A percentile compares a stretch with the other conserved stretches of the same genome.
Evolutionary conservation across 2,797 vertebrate genomes (phyloP).

Genomic region (Notolepis coatsorum): DNA sequence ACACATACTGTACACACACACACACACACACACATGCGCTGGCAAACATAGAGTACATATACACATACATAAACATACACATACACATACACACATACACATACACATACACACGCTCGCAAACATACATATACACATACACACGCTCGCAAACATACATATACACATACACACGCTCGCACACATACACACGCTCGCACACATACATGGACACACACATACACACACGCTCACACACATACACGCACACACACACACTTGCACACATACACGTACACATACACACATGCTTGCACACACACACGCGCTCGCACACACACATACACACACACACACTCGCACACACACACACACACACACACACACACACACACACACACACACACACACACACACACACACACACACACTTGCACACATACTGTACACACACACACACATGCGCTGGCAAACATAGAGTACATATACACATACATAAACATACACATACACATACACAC

Average conservation of each 20-base stretch:
- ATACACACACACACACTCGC: conserved; percentile 1
- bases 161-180: conserved; percentile 3
- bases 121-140: conserved; percentile 2
- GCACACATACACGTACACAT: conserved; percentile 18
- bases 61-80: conserved; percentile 3
- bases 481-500: conserved; percentile 6
- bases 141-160: conserved; percentile 3
- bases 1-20: conserved; percentile 3
- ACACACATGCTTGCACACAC: too few species aligned
- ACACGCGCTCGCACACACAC: conserved; percentile 10
- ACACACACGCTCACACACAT: conserved; percentile 2
- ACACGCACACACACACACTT: conserved; percentile 3
- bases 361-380: conserved; percentile 24
- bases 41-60: conserved; percentile 12
- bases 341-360: conserved; percentile 6
- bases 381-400: conserved; percentile 6
- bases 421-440: conserved; percentile 8
- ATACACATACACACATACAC: not conserved
- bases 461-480: conserved; percentile 3
- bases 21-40: not conserved
- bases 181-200: conserved; percentile 21
- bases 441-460: too few species aligned
- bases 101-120: conserved; percentile 20
- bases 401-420: conserved; percentile 7
- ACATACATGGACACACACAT: conserved; percentile 15